Evolutionary conservation across 2,113 vertebrate species (phyloP), one percentile per base, ranked within the genome.

Genomic region (Corythaeola cristata): DNA sequence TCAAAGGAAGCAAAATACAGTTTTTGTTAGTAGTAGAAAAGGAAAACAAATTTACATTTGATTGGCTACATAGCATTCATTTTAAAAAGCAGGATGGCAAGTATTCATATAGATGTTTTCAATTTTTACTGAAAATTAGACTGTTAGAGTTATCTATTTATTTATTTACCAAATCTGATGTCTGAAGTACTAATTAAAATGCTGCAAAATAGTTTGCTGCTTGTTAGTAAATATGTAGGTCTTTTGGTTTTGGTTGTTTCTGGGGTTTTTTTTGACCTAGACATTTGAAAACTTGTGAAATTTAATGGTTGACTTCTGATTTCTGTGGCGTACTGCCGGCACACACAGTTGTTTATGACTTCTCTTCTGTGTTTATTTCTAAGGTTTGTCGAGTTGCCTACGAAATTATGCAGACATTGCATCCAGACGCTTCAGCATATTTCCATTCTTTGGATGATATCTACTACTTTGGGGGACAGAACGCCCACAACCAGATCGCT

Each of bases 401-500:
- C 80, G 99, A 99, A 98, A 99, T 99, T 86, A 99, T 99, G 99
- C 99, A 99, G 98, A 99, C 99, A 2, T 98, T 99, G 76, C 99
- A 99, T 95, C 99, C 99, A 6, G 99, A 99, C 90, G 99, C 99
- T 88, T 99, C 99, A 35, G 98, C 99, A 0, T 99, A 98, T 97
- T 99, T 99, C 97, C 99, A 99, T 96, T 99, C 99, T 91, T 98
- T 99, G 97, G 99, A 99, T 88, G 99, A 99, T 95, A 99, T 99
- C 97, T 99, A 99, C 98, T 99, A 99, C 98, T 99, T 99, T 92
- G 99, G 99, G 49, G 99, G 99, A 79, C 99, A 99, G 83, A 99
- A 99, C 84, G 99, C 99, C 81, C 99, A 99, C 98, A 99, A 99
- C 96, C 99, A 99, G 98, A 98, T 99, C 92, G 99, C 99, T 81